phyloP scores from a whole-genome alignment of 2,113 vertebrate genomes.

The Amphiprion ocellaris region DNA sequence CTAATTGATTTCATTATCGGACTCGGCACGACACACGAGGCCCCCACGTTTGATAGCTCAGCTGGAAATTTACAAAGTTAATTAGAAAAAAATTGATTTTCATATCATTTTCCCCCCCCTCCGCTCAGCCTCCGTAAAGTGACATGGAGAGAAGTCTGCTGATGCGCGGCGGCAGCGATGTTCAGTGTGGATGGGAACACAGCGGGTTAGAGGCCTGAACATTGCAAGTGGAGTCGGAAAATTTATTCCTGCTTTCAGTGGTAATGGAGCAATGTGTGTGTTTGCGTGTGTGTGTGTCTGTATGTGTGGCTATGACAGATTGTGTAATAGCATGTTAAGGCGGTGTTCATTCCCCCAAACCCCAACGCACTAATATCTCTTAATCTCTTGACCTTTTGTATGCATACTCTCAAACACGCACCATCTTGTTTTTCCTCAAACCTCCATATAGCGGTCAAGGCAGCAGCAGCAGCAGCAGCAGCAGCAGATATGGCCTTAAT shows the following conservation, averaged over 20 bases:
- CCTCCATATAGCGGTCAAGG: slow-evolving; percentile 38
- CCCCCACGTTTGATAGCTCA: slow-evolving; percentile 78
- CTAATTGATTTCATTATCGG: slow-evolving; percentile 87
- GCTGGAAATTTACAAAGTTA: slow-evolving; percentile 83
- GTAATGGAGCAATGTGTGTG: slow-evolving; percentile 18
- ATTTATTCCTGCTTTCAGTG: slow-evolving; percentile 20
- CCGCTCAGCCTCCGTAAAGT: slow-evolving; percentile 16
- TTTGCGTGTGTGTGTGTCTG: slow-evolving; percentile 20
- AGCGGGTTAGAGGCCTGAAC: slow-evolving; percentile 31
- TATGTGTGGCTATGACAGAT: slow-evolving; percentile 24
- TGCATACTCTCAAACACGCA: slow-evolving; percentile 15
- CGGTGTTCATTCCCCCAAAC: slow-evolving; percentile 13
- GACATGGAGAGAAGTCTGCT: slow-evolving; percentile 23
- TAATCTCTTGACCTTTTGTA: slow-evolving; percentile 45
- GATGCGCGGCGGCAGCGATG: neutral
- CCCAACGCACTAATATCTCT: slow-evolving; percentile 32
- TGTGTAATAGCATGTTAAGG: slow-evolving; percentile 46
- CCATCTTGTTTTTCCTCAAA: slow-evolving; percentile 3
- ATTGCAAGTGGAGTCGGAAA: slow-evolving; percentile 17
- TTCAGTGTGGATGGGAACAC: slow-evolving; percentile 17
- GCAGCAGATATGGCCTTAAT: slow-evolving; percentile 73
- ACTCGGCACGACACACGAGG: slow-evolving; percentile 70
- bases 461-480: slow-evolving; percentile 49
- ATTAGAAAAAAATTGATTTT: slow-evolving; percentile 84
- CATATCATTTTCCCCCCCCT: slow-evolving; percentile 51